A percentile compares a stretch with the other conserved stretches of the same genome.
These are phyloP conservation scores for Protobothrops flavoviridis DNA, from an alignment of 2,113 vertebrate genomes.

Conservation along the genomic window DNA sequence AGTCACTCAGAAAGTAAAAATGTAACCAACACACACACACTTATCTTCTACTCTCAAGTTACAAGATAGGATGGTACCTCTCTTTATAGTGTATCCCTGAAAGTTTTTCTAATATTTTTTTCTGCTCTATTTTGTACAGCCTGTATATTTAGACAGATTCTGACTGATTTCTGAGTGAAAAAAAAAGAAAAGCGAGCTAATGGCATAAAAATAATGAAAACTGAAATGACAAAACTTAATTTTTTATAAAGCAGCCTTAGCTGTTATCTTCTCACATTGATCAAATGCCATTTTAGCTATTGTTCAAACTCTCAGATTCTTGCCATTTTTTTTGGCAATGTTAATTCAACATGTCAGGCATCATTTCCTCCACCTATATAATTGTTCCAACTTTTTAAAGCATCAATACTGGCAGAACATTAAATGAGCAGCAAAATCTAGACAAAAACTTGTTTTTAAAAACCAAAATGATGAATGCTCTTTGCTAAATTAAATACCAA, in stretches of 20 bases:
- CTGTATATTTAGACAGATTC: background rate
- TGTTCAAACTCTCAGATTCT: conserved; percentile 28
- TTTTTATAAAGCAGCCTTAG: background rate
- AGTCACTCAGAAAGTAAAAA: background rate
- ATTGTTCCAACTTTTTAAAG: background rate
- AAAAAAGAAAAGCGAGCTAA: conserved; percentile 1
- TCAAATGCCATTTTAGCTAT: conserved; percentile 11
- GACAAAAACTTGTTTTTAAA: background rate
- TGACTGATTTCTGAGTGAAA: background rate
- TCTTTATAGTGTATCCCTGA: background rate
- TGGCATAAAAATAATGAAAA: background rate
- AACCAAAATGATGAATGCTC: conserved; percentile 5
- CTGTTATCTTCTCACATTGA: background rate
- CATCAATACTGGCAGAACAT: background rate
- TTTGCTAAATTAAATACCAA: conserved; percentile 8
- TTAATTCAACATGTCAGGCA: background rate
- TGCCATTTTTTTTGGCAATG: conserved; percentile 9
- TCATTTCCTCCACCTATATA: conserved; percentile 10
- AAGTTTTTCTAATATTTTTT: background rate
- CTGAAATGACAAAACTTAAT: background rate
- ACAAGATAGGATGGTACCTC: background rate
- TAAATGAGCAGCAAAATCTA: background rate
- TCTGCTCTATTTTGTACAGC: background rate
- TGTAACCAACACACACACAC: background rate
- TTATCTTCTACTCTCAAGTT: background rate